Evolutionary conservation across 2,113 vertebrate genomes (phyloP), one percentile per base, ranked within the genome.

Genomic region (Sebastes fasciatus): DNA sequence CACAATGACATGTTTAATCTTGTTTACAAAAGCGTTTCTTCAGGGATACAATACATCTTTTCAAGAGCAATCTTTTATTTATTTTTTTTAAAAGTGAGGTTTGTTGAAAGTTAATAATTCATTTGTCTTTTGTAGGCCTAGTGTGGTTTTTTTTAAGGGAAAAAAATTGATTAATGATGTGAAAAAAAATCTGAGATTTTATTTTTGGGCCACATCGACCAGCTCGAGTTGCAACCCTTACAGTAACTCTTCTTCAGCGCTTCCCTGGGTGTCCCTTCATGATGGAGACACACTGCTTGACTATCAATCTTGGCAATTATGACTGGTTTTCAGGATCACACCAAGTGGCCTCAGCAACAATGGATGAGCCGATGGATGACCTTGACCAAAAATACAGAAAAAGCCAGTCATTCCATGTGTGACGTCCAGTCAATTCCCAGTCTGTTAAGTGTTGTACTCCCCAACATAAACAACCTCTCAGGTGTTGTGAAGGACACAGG

Each of bases 351-450:
- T 26, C 26, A 26, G 26, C 26, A 12, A 11, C 46, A 48, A 48
- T 9, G 16, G 51, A 52, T 26, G 0, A 26, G 26, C n/a, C 26
- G 3, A 8, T 69, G 19, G 19, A 61, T 42, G 68, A 86, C 87
- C 72, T 77, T 85, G 80, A 55, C 46, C 19, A 43, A 43, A 81
- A 69, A 63, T 48, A 42, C 48, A 48, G 16, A 57, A 34, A 57
- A 67, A 46, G 2, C 40, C 0, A 23, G 21, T 6, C 14, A 6
- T 8, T 60, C 16, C 1, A 61, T 9, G 73, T 83, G 87, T 67
- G 84, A 73, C 70, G 45, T 82, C 66, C 79, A 85, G 82, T 55
- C n/a, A 42, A 34, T 70, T 68, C 52, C 48, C 76, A 49, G 55
- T 54, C 51, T 3, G 71, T 4, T 8, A 14, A 16, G 54, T 66